Evolutionary conservation across 2,888 invertebrate genomes (phyloP), one percentile per base, ranked within the genome.

Genomic region (Heliconius aoede): DNA sequence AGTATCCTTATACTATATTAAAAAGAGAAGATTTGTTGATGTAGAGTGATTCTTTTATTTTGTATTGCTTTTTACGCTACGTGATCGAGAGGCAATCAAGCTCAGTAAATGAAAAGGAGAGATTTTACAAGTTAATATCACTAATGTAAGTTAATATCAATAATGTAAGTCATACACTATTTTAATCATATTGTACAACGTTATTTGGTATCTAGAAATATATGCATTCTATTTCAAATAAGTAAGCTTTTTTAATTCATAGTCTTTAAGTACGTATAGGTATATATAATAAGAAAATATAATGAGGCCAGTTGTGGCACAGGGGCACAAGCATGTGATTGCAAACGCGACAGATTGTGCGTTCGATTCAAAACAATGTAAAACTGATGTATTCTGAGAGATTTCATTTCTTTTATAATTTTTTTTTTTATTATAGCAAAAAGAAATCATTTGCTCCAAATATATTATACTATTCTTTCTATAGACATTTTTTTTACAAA

Each of bases 21-120:
- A 46, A 21, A 5, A 21, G 46, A 46, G 2, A 5, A n/a, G n/a
- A n/a, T n/a, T n/a, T n/a, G n/a, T n/a, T n/a, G n/a, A n/a, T n/a
- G n/a, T 21, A 68, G 30, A 73, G 69, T 65, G 74, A 73, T 74
- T 72, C 72, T 69, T 77, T 74, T 76, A 77, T 77, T 77, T 67
- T 74, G 69, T 77, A 77, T 69, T 77, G 77, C 76, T 69, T 76
- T 77, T 80, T 77, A 58, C 55, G 40, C 68, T 76, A 80, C 79
- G 79, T 77, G 76, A 77, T 80, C 76, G 75, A 76, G 73, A 74
- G 75, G 73, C 75, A 78, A 78, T 78, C 76, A 75, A 73, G 76
- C 69, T 77, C 65, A 58, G 73, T 62, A 71, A 72, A 75, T 76
- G n/a, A 76, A 78, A 71, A 64, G 73, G 64, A 74, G 46, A 71